Evolutionary conservation across 1,140 invertebrate genomes (phyloP).

Genomic region (Asbolus verrucosus): DNA sequence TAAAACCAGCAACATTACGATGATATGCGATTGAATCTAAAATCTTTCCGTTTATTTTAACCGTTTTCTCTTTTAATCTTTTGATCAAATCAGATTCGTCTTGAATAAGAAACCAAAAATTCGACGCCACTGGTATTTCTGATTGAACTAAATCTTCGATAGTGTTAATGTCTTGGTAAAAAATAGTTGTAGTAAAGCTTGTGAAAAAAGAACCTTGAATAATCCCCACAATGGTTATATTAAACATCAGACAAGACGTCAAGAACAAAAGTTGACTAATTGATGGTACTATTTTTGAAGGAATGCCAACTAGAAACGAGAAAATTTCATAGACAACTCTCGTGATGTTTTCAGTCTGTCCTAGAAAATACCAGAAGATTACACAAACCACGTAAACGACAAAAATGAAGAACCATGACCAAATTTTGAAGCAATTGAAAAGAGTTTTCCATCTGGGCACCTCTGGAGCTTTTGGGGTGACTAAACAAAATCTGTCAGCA

Average conservation of each 20-base stretch:
- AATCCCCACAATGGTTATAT: slow-evolving; percentile 2
- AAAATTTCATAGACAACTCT: background rate
- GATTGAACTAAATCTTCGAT: slow-evolving; percentile 43
- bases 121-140: slow-evolving; percentile 15
- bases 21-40: slow-evolving; percentile 4
- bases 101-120: slow-evolving; percentile 22
- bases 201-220: slow-evolving; percentile 11
- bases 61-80: slow-evolving; percentile 15
- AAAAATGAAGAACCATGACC: background rate
- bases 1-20: slow-evolving; percentile 8
- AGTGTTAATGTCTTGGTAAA: slow-evolving; percentile 49
- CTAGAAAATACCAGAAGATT: background rate
- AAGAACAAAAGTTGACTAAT: background rate
- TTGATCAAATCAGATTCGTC: slow-evolving; percentile 34
- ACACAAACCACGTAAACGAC: background rate
- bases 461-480: slow-evolving; percentile 62
- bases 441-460: slow-evolving; percentile 64
- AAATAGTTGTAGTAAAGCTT: slow-evolving; percentile 1
- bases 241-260: slow-evolving; percentile 5
- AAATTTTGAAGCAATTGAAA: slow-evolving; percentile 60
- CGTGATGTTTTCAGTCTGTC: background rate
- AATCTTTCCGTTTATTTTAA: background rate
- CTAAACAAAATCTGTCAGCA: slow-evolving; percentile 64
- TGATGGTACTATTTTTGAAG: background rate
- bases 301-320: background rate